Evolutionary conservation across 2,888 invertebrate genomes (phyloP).

Genomic region (Macrostomum cliftonense): DNA sequence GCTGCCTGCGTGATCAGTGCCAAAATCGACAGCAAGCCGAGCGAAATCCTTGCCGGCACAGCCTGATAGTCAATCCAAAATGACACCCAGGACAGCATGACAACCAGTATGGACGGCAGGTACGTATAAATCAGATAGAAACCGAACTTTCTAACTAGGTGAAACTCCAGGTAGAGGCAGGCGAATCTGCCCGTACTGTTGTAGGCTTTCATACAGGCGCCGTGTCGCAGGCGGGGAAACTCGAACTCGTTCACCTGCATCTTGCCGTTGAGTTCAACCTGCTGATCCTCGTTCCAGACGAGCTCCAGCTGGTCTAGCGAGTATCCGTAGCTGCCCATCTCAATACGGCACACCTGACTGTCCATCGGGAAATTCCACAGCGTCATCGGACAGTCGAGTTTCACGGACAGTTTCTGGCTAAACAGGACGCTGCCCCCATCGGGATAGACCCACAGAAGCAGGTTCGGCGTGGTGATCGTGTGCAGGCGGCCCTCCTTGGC

Average conservation of each 20-base stretch:
- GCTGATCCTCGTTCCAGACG: background rate
- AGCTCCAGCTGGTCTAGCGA: conserved; percentile 6
- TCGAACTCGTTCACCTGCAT: conserved; percentile 8
- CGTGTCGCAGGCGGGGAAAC: background rate
- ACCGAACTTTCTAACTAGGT: conserved; percentile 8
- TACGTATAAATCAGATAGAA: conserved; percentile 12
- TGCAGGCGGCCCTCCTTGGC: conserved; percentile 8
- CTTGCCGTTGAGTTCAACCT: too few species aligned
- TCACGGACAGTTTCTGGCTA: conserved; percentile 8
- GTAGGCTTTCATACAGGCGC: conserved; percentile 3
- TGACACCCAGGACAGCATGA: conserved; percentile 8
- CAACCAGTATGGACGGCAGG: conserved; percentile 9
- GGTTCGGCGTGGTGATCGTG: conserved; percentile 9
- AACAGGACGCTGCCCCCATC: conserved; percentile 6
- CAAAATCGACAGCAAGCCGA: conserved; percentile 10
- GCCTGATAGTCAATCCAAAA: conserved; percentile 11
- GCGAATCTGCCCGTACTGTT: conserved; percentile 9
- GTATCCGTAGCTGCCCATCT: conserved; percentile 12
- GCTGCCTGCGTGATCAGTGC: conserved; percentile 10
- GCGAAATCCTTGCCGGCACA: conserved; percentile 10
- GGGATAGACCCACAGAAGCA: conserved; percentile 7
- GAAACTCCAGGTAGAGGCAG: conserved; percentile 8
- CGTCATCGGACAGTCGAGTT: conserved; percentile 10
- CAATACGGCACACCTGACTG: conserved; percentile 9
- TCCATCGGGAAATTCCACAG: conserved; percentile 12